Conservation (phyloP, 2,888 invertebrate species). For the Candidula unifasciata region DNA sequence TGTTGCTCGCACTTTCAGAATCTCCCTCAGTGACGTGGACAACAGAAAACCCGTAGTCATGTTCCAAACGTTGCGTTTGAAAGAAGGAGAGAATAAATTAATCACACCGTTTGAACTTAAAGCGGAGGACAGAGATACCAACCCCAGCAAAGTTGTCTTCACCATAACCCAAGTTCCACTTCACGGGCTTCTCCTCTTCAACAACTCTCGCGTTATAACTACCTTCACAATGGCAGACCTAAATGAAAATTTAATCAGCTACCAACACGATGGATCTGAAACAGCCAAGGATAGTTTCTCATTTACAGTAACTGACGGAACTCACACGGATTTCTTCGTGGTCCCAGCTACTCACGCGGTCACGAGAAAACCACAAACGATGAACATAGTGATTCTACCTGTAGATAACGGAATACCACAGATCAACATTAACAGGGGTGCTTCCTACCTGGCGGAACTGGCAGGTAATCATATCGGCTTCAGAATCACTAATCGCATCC, state of each 20-base stretch:
- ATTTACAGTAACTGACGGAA: slow-evolving; percentile 76
- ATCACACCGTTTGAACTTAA: slow-evolving; percentile 77
- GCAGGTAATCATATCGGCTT: slow-evolving; percentile 68
- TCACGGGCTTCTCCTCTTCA: slow-evolving; percentile 74
- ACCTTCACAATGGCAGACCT: slow-evolving; percentile 75
- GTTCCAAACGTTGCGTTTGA: slow-evolving; percentile 70
- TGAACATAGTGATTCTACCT: slow-evolving; percentile 74
- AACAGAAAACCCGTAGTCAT: slow-evolving; percentile 77
- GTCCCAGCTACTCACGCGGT: slow-evolving; percentile 71
- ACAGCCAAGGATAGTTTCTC: slow-evolving; percentile 74
- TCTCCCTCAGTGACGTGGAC: slow-evolving; percentile 76
- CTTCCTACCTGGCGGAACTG: slow-evolving; percentile 66
- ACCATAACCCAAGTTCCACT: slow-evolving; percentile 74
- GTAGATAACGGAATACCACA: slow-evolving; percentile 76
- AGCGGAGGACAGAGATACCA: slow-evolving; percentile 75
- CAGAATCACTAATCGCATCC: slow-evolving; percentile 66
- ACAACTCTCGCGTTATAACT: slow-evolving; percentile 66
- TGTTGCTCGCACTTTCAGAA: slow-evolving; percentile 74
- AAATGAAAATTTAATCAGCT: slow-evolving; percentile 73
- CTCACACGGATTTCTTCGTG: slow-evolving; percentile 75
- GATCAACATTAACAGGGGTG: slow-evolving; percentile 72
- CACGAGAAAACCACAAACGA: slow-evolving; percentile 70
- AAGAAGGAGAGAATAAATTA: slow-evolving; percentile 74
- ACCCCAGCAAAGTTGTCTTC: slow-evolving; percentile 68
- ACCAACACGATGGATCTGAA: slow-evolving; percentile 78